Percentiles rank a stretch among this genome's conserved stretches.
These are phyloP conservation scores for Bemisia tabaci DNA, from an alignment of 1,140 invertebrate species.

Conservation along the genomic window DNA sequence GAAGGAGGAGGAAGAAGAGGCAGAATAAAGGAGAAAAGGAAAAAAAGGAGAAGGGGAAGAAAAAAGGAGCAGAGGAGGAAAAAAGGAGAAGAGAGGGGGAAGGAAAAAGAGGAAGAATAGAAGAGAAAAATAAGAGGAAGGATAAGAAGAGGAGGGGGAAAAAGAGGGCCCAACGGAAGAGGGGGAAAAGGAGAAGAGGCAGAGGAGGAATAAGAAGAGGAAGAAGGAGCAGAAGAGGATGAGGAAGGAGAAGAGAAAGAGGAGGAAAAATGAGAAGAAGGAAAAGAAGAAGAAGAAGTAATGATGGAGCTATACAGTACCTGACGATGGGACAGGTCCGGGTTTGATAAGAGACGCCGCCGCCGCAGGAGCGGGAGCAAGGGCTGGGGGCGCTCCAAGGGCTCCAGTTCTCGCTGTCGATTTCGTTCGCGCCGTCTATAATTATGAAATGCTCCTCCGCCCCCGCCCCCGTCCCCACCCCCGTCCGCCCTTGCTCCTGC, in stretches of 20 bases:
- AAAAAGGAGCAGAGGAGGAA: too few relatives aligned
- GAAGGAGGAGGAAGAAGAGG: too few relatives aligned
- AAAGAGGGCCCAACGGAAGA: not conserved
- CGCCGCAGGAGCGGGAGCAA: constrained; percentile 77
- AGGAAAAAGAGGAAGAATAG: too few relatives aligned
- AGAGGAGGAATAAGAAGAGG: not conserved
- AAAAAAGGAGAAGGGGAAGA: too few relatives aligned
- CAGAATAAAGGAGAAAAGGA: too few relatives aligned
- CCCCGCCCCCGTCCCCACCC: too few relatives aligned
- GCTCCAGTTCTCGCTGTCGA: constrained; percentile 38
- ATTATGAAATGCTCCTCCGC: not conserved
- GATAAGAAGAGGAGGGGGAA: not conserved
- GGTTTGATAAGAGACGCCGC: constrained; percentile 66
- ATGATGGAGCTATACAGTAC: constrained; percentile 27
- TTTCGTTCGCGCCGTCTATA: not conserved
- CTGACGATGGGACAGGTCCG: constrained; percentile 49
- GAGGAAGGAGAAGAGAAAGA: not conserved
- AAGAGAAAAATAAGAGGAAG: not conserved
- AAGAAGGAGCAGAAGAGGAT: too few relatives aligned
- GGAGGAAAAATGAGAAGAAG: not conserved
- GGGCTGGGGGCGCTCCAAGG: constrained; percentile 59
- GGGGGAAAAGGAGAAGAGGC: not conserved
- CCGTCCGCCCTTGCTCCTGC: not conserved
- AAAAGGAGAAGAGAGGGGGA: too few relatives aligned
- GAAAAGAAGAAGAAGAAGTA: constrained; percentile 12